Conservation (phyloP, 2,113 vertebrate genomes). For the Hypanus sabinus region DNA sequence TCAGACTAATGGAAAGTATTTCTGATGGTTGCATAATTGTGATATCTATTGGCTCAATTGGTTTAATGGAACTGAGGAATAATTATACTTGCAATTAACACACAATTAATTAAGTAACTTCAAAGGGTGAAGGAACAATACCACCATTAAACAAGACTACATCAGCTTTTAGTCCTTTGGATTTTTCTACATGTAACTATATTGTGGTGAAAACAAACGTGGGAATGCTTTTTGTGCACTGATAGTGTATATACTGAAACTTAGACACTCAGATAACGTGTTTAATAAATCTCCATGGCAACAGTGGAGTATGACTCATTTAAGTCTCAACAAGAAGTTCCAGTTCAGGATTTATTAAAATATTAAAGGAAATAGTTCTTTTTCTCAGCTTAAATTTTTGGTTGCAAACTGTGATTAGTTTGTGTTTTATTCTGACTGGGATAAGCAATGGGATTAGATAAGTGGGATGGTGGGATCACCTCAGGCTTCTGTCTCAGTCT, state of each 20-base stretch:
- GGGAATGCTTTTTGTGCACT: background rate
- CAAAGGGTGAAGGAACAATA: constrained; percentile 9
- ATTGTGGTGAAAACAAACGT: background rate
- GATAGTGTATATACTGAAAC: background rate
- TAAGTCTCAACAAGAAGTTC: background rate
- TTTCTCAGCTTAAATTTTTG: background rate
- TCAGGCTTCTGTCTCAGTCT: background rate
- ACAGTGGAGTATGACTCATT: background rate
- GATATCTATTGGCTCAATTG: background rate
- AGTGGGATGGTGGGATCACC: background rate
- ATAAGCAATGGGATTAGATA: background rate
- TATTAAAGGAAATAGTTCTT: background rate
- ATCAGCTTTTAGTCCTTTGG: background rate
- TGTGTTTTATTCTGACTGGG: background rate
- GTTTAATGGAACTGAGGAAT: background rate
- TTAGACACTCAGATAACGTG: background rate
- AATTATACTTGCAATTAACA: background rate
- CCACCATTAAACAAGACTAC: background rate
- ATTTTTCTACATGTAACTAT: background rate
- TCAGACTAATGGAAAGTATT: background rate
- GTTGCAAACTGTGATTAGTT: background rate
- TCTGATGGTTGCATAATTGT: background rate
- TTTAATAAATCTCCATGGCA: background rate
- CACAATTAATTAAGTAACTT: constrained; percentile 6
- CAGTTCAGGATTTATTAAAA: background rate